Evolutionary conservation across 1,140 invertebrate genomes (phyloP).

Genomic region (Apolygus lucorum): DNA sequence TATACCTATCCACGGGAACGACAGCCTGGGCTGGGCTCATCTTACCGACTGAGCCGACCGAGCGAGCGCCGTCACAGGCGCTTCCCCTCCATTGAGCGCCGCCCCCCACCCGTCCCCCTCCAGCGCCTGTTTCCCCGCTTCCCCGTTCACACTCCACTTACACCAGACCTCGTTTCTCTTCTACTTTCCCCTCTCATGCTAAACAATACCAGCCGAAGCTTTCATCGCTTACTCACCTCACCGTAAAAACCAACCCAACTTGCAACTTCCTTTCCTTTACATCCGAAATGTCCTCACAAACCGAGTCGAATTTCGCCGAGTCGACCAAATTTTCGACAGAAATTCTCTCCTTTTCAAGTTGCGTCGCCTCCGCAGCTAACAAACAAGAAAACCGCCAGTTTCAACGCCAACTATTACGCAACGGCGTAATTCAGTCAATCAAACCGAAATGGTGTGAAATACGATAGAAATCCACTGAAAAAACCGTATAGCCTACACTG

Average conservation of each 20-base stretch:
- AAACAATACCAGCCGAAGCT: slow-evolving; percentile 8
- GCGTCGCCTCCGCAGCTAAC: background rate
- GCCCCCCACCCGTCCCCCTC: background rate
- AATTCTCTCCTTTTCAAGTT: background rate
- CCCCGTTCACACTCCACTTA: slow-evolving; percentile 14
- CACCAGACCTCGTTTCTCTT: slow-evolving; percentile 13
- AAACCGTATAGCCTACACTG: too few species aligned
- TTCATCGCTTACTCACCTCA: slow-evolving; percentile 8
- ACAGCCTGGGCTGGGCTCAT: slow-evolving; percentile 52
- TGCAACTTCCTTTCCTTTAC: slow-evolving; percentile 1
- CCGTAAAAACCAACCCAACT: slow-evolving; percentile 5
- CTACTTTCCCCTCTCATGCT: slow-evolving; percentile 8
- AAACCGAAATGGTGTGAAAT: too few species aligned
- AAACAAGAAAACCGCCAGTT: background rate
- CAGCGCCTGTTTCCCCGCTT: too few species aligned
- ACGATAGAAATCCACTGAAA: too few species aligned
- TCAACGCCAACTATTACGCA: too few species aligned
- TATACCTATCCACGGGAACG: slow-evolving; percentile 55
- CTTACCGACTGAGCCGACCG: slow-evolving; percentile 9
- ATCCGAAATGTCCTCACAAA: background rate
- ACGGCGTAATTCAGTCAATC: too few species aligned
- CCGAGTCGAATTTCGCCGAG: background rate
- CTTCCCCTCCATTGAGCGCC: background rate
- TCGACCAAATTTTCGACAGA: background rate
- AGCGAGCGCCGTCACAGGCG: background rate